Evolutionary conservation across 2,113 vertebrate genomes (phyloP).

Genomic region (Phalacrocorax carbo): DNA sequence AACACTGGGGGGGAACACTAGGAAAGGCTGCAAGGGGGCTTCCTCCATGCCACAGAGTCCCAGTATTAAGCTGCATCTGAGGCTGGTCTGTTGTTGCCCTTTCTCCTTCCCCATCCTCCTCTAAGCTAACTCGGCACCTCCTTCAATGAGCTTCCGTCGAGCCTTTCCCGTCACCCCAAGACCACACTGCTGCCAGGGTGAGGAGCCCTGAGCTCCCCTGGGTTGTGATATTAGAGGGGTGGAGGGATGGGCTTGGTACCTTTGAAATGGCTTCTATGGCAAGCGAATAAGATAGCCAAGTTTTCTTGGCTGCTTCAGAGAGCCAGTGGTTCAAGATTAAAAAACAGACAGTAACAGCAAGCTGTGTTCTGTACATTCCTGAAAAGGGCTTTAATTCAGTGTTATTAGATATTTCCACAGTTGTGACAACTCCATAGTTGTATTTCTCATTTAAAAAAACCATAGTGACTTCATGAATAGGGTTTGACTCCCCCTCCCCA

Average conservation of each 20-base stretch:
- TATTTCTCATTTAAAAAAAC: conserved; percentile 26
- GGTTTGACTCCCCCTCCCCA: not conserved
- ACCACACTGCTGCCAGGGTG: not conserved
- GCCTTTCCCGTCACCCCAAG: not conserved
- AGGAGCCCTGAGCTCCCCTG: not conserved
- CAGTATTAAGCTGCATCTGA: not conserved
- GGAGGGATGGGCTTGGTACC: not conserved
- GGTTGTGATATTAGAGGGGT: rapidly evolving
- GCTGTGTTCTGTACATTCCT: conserved; percentile 22
- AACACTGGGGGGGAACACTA: not conserved
- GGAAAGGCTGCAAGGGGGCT: not conserved
- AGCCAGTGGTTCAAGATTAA: not conserved
- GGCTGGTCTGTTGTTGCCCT: not conserved
- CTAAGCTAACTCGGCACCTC: not conserved
- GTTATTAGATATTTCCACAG: conserved; percentile 48
- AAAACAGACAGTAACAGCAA: not conserved
- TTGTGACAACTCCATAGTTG: conserved; percentile 10
- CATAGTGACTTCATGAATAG: conserved; percentile 13
- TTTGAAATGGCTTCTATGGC: not conserved
- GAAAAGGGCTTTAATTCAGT: conserved; percentile 4
- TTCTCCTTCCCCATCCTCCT: not conserved
- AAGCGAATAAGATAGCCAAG: not conserved
- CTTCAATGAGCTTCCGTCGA: not conserved
- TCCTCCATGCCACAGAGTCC: not conserved
- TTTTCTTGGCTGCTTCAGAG: conserved; percentile 48